Conservation (phyloP, 2,797 vertebrate species). For the Silurus lanzhouensis region DNA sequence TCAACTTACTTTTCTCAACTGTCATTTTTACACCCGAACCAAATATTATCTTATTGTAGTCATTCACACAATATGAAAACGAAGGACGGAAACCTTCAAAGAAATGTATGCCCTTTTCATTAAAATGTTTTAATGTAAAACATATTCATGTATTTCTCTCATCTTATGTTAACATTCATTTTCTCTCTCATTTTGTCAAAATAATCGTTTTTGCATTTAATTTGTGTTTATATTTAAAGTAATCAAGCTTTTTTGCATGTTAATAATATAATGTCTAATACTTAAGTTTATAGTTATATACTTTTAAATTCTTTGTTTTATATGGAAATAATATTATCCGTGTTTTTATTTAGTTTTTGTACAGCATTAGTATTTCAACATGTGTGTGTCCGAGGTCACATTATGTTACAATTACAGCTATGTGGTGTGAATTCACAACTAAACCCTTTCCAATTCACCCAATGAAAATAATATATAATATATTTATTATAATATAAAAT, state of each 20-base stretch:
- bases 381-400: background rate
- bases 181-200: background rate
- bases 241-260: background rate
- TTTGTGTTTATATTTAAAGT: background rate
- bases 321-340: too few relatives aligned
- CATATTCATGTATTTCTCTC: background rate
- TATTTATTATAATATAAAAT: background rate
- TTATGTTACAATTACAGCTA: background rate
- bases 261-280: background rate
- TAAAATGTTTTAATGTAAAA: background rate
- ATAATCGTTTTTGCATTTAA: background rate
- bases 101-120: background rate
- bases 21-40: slow-evolving; percentile 2
- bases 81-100: slow-evolving; percentile 7
- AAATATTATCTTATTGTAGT: slow-evolving; percentile 36
- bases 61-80: slow-evolving; percentile 16
- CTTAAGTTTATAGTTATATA: background rate
- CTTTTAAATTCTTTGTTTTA: too few relatives aligned
- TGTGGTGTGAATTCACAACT: background rate
- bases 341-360: background rate
- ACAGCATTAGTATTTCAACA: background rate
- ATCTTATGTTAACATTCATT: background rate
- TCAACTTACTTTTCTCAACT: slow-evolving; percentile 26
- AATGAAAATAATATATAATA: background rate
- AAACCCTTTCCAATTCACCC: background rate